Evolutionary conservation across 2,888 invertebrate species (phyloP).

Genomic region (Rhorus exstirpatorius): DNA sequence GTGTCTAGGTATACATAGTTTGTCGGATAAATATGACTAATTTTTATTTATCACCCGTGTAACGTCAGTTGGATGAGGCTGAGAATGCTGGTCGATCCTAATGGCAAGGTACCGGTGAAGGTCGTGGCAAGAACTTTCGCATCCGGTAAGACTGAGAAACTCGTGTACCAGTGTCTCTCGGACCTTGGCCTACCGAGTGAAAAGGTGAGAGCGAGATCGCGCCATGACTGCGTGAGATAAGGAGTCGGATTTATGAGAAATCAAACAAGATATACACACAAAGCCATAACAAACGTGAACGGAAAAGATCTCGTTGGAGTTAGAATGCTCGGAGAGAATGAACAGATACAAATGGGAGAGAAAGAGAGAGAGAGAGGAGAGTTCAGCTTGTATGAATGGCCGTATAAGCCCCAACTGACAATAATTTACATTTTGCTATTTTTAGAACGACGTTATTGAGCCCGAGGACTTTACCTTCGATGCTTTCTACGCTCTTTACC

Average conservation of each 20-base stretch:
- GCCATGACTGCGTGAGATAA: neutral
- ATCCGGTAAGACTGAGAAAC: constrained; percentile 99
- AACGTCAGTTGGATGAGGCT: constrained; percentile 98
- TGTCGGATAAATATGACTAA: neutral
- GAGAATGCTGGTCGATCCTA: constrained; percentile 96
- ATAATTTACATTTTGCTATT: constrained; percentile 58
- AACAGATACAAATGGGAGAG: neutral
- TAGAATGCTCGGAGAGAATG: neutral
- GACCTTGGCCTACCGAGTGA: constrained; percentile 97
- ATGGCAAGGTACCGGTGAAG: constrained; percentile 98
- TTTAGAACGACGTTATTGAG: constrained; percentile 96
- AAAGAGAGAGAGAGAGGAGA: constrained; percentile 15
- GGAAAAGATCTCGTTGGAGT: no score
- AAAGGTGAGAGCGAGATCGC: constrained; percentile 87
- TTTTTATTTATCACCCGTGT: neutral
- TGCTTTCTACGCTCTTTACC: constrained; percentile 99
- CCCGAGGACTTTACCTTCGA: constrained; percentile 98
- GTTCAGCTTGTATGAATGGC: neutral
- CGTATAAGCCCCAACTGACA: constrained; percentile 29
- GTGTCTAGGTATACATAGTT: no score
- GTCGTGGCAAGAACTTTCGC: constrained; percentile 99
- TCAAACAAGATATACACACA: neutral
- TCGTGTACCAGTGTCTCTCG: constrained; percentile 98
- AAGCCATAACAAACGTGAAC: no score
- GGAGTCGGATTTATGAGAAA: neutral